Conservation (phyloP, 2,888 invertebrate species). For the Trichogramma evanescens region DNA sequence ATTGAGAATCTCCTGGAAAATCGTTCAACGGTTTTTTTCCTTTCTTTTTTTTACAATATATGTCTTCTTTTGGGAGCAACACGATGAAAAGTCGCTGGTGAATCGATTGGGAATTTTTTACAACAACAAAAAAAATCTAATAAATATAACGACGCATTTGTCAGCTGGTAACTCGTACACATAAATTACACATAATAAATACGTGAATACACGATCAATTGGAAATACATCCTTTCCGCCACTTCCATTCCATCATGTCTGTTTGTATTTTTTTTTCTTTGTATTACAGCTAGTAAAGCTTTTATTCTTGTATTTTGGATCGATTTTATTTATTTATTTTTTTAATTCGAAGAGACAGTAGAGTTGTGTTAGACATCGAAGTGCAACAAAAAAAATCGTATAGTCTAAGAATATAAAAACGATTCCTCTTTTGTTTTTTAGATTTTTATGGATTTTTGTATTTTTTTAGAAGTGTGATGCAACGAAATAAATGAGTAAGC, state of each 20-base stretch:
- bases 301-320: too few relatives aligned
- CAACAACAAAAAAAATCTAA: slow-evolving; percentile 15
- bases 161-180: slow-evolving; percentile 34
- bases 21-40: background rate
- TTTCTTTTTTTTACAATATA: slow-evolving; percentile 1
- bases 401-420: too few relatives aligned
- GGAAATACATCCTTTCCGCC: background rate
- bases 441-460: too few relatives aligned
- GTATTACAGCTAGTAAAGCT: too few relatives aligned
- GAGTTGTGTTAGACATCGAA: too few relatives aligned
- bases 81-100: background rate
- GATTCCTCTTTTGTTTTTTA: too few relatives aligned
- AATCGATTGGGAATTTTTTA: slow-evolving; percentile 8
- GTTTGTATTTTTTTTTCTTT: too few relatives aligned
- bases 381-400: too few relatives aligned
- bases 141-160: slow-evolving; percentile 22
- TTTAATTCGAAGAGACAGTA: too few relatives aligned
- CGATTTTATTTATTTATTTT: too few relatives aligned
- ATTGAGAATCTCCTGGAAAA: too few relatives aligned
- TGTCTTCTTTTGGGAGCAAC: background rate
- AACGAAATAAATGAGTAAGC: background rate
- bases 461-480: background rate
- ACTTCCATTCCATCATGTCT: background rate
- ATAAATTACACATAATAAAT: slow-evolving; percentile 25
- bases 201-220: background rate